Percentiles rank a stretch among this genome's conserved stretches.
These are phyloP conservation scores for Acomys russatus DNA, from an alignment of 2,797 vertebrate genomes.

Conservation along the genomic window DNA sequence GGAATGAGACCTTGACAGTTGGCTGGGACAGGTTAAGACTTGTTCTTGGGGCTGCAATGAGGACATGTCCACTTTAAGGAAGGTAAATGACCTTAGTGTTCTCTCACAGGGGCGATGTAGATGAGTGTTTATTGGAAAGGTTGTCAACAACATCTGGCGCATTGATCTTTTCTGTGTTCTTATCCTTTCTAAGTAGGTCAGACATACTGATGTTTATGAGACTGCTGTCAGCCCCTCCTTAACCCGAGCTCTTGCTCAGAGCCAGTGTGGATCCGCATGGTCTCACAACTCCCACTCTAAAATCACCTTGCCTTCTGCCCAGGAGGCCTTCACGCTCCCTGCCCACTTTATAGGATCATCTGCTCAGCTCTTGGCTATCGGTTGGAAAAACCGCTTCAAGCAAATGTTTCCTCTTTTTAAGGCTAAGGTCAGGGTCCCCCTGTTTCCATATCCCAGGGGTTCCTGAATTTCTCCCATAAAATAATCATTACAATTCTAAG, in stretches of 20 bases:
- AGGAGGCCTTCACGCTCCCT: neutral
- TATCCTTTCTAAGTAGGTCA: neutral
- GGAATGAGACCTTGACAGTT: neutral
- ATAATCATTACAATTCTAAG: conserved; percentile 33
- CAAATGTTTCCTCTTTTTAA: conserved; percentile 53
- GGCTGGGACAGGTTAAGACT: conserved; percentile 8
- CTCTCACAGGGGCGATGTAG: conserved; percentile 22
- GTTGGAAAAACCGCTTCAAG: conserved; percentile 24
- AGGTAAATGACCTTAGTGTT: neutral
- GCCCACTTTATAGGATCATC: neutral
- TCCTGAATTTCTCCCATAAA: conserved; percentile 64
- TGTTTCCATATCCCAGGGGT: neutral
- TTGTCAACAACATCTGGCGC: neutral
- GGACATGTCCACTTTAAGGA: neutral
- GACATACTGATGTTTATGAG: conserved; percentile 43
- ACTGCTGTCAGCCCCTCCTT: neutral
- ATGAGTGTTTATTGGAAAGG: conserved; percentile 26
- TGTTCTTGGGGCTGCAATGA: neutral
- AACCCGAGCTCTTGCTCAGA: conserved; percentile 16
- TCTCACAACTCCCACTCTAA: neutral
- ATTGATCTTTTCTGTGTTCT: conserved; percentile 2
- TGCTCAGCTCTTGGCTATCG: conserved; percentile 11
- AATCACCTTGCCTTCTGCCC: neutral
- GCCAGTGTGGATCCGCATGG: neutral
- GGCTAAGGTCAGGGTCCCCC: neutral